Base-by-base conservation (phyloP, 2,113 vertebrate genomes). In the Sander lucioperca region DNA sequence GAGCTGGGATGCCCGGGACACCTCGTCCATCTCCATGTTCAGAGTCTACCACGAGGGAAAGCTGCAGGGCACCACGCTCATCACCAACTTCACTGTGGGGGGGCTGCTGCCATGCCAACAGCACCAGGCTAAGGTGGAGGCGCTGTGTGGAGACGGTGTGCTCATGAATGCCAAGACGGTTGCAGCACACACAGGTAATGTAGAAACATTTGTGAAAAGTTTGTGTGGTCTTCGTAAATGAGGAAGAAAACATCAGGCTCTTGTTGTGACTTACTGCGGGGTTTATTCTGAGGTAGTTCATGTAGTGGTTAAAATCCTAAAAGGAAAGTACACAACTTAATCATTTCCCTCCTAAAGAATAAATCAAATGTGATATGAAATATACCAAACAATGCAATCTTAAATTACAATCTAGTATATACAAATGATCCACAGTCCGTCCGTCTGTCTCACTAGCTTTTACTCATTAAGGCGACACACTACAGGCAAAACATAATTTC, bases 91-190 rank as follows among this genome's bases (percentile, higher is more conserved):
- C 91, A 88, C 82, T 0, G 89, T 94, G n/a, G 39, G 8, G 5
- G 89, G 89, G 0, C 84, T 95, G 76, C 71, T 47, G 67, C 86
- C 91, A 1, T 95, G 94, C 67, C 76, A 36, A 0, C 68, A 4
- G 19, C 89, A 94, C 79, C 74, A 27, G 13, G 84, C 87, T 66
- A 86, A 23, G 18, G 93, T 95, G 86, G 93, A 91, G 69, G 94
- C 93, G 0, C 50, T 94, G 61, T 95, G 94, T 69, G 94, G 94
- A 6, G 88, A 93, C 1, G 13, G 30, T 0, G 61, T 89, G 5
- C 27, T 94, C 61, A 94, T 95, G 93, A 89, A 78, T 27, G 6
- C 45, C 21, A 69, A 7, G 79, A 87, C 64, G 0, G 6, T 93
- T 39, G n/a, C 59, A 5, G 82, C 83, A 1, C 84, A 89, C 61